Conservation (phyloP, 2,113 vertebrate genomes). For the Diadophis punctatus region DNA sequence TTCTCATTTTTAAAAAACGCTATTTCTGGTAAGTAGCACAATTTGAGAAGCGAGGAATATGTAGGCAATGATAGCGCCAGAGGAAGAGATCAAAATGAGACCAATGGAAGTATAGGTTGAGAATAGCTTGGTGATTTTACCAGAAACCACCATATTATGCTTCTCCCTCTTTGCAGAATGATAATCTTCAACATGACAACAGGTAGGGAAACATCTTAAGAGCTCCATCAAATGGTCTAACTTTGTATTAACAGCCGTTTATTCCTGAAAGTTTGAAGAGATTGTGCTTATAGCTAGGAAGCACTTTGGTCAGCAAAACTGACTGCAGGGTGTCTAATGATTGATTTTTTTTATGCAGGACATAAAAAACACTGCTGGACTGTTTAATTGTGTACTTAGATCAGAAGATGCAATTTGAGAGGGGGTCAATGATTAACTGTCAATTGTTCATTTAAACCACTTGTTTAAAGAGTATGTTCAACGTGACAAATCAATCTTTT, state of each 20-base stretch:
- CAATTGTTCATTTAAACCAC: conserved; percentile 73
- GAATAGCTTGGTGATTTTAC: background rate
- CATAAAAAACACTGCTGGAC: background rate
- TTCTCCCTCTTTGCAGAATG: background rate
- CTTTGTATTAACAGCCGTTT: background rate
- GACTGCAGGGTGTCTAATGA: background rate
- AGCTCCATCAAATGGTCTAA: background rate
- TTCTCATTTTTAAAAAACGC: background rate
- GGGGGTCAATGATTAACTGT: conserved; percentile 27
- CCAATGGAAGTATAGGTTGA: background rate
- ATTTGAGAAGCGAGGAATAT: background rate
- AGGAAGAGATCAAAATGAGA: background rate
- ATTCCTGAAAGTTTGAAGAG: background rate
- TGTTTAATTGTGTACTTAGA: background rate
- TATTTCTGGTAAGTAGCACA: background rate
- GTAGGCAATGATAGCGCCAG: background rate
- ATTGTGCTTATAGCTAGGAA: background rate
- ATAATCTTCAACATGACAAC: background rate
- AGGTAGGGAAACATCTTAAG: background rate
- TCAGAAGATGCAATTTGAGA: background rate
- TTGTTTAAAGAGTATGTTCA: conserved; percentile 71
- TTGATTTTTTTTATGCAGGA: background rate
- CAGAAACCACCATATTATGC: background rate
- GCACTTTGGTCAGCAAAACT: background rate
- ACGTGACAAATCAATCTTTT: conserved; percentile 81